Evolutionary conservation across 1,140 invertebrate genomes (phyloP), one percentile per base, ranked within the genome.

Genomic region (Telenomus remus): DNA sequence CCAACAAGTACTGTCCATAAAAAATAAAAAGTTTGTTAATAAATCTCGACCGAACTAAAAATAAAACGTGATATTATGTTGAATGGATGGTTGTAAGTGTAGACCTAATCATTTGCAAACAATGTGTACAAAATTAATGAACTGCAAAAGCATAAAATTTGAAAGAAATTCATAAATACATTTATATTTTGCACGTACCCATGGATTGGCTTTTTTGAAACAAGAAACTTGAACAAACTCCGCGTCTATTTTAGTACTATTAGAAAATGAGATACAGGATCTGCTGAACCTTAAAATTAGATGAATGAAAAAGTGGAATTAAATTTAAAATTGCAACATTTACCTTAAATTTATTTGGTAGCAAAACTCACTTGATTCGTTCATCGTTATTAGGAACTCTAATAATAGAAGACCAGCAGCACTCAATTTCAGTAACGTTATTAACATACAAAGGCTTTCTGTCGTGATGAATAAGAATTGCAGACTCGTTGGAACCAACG

Each of bases 401-500:
- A 68, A 87, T 89, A 75, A 95, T 91, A 8, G 89, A 79, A 47
- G 84, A 84, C 84, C 93, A 95, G 69, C 91, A 92, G 78, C 93
- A 94, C 5, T 85, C 83, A 0, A 91, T 73, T 11, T 84, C 70
- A 0, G 79, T 80, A 37, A 89, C 80, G 4, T 84, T 82, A 33
- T 92, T 87, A 61, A 91, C 89, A 68, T 92, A 93, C 75, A 80
- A 64, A 0, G 57, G 37, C 11, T 85, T 56, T 0, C 84, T 81
- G 9, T 80, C 42, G 10, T 87, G 76, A 16, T 88, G 78, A 9
- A 92, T 57, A 84, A 88, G 92, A 63, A 94, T 82, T n/a, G 92
- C 89, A 0, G 89, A 91, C 44, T 90, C 80, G 76, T 93, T 92
- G n/a, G 91, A 90, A 39, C 91, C 89, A 0, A 94, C 82, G 12